Evolutionary conservation across 2,797 vertebrate genomes (phyloP).

Genomic region (Acridotheres tristis): DNA sequence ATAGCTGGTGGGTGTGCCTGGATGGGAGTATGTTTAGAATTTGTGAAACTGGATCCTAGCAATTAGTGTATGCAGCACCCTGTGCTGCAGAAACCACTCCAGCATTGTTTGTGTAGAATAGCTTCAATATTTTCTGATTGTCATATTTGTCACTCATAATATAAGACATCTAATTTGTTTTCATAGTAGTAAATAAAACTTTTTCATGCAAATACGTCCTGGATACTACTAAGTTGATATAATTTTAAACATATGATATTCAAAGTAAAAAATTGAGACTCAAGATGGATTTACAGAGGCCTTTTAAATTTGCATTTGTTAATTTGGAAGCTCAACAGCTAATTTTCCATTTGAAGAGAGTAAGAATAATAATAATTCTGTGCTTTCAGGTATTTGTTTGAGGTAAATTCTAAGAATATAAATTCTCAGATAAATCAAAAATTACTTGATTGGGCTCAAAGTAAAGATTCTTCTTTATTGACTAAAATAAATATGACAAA

Average conservation of each 20-base stretch:
- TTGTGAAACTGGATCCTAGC: not conserved
- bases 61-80: not conserved
- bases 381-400: not conserved
- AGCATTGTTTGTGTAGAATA: not conserved
- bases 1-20: not conserved
- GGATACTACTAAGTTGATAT: not conserved
- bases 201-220: not conserved
- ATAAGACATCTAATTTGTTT: not conserved
- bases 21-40: not conserved
- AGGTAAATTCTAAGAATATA: not conserved
- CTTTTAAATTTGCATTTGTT: not conserved
- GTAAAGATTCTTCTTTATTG: not conserved
- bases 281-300: not conserved
- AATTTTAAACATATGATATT: not conserved
- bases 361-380: not conserved
- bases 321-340: not conserved
- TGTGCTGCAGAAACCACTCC: not conserved
- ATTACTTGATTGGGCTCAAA: not conserved
- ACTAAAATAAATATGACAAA: not conserved
- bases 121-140: not conserved
- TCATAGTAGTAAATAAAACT: not conserved
- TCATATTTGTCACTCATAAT: not conserved
- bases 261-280: not conserved
- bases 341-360: not conserved
- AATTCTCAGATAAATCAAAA: not conserved